Conservation (phyloP, 1,140 invertebrate genomes). For the Megalonaias nervosa region DNA sequence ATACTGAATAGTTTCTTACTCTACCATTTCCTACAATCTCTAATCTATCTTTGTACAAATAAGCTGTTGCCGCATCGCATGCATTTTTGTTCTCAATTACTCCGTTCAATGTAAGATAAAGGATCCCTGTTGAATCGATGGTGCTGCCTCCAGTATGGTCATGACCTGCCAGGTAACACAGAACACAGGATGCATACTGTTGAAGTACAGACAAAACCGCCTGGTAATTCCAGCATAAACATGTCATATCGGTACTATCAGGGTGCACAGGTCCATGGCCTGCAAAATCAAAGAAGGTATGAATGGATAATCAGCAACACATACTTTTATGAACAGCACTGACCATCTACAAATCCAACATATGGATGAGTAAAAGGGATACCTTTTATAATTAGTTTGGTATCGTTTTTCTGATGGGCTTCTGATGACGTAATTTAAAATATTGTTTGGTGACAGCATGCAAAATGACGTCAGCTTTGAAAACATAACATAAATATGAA, state of each 20-base stretch:
- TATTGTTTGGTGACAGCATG: no score
- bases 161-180: constrained; percentile 64
- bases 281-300: constrained; percentile 19
- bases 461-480: no score
- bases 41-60: constrained; percentile 53
- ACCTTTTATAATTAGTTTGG: no score
- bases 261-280: constrained; percentile 63
- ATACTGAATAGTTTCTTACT: constrained; percentile 4
- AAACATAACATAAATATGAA: no score
- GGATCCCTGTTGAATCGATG: constrained; percentile 52
- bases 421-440: no score
- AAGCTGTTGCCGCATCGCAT: constrained; percentile 64
- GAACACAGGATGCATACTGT: constrained; percentile 36
- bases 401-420: no score
- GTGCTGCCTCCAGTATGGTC: constrained; percentile 58
- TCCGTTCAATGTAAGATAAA: constrained; percentile 60
- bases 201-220: constrained; percentile 14
- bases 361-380: no score
- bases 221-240: constrained; percentile 29
- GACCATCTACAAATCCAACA: no score
- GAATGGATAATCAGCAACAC: no score
- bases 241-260: constrained; percentile 39
- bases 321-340: no score
- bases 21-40: constrained; percentile 45
- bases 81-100: constrained; percentile 57